Evolutionary conservation across 2,113 vertebrate genomes (phyloP).

Genomic region (Sinocyclocheilus maitianheensis): DNA sequence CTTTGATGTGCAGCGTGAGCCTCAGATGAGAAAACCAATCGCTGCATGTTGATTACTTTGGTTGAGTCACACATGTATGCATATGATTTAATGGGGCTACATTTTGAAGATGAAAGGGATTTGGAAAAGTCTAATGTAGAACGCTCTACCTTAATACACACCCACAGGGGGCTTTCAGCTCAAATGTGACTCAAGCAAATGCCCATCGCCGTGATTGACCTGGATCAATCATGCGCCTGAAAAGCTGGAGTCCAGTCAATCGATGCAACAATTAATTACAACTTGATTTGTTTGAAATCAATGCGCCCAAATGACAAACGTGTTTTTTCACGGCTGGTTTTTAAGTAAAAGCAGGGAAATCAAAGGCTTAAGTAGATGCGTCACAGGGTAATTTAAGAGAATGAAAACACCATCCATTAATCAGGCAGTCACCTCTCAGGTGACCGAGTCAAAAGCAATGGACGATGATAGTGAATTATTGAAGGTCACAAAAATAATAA

Average conservation of each 20-base stretch:
- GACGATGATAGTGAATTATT: background rate
- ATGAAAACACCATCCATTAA: constrained; percentile 41
- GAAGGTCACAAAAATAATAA: constrained; percentile 17
- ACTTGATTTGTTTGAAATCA: constrained; percentile 30
- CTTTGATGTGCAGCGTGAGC: constrained; percentile 67
- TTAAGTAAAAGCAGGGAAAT: constrained; percentile 27
- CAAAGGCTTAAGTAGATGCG: constrained; percentile 1
- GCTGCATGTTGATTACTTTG: constrained; percentile 55
- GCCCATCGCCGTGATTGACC: constrained; percentile 15
- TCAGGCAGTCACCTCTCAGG: constrained; percentile 50
- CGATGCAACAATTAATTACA: constrained; percentile 41
- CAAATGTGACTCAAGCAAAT: constrained; percentile 14
- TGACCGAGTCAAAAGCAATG: constrained; percentile 9
- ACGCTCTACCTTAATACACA: constrained; percentile 39
- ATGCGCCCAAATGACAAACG: constrained; percentile 3
- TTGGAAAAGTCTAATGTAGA: constrained; percentile 47
- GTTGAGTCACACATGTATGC: constrained; percentile 56
- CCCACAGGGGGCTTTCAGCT: constrained; percentile 30
- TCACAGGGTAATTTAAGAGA: constrained; percentile 5
- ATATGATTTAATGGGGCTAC: constrained; percentile 59
- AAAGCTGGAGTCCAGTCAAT: constrained; percentile 26
- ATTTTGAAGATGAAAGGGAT: constrained; percentile 43
- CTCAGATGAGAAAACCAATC: constrained; percentile 52
- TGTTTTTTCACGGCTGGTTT: constrained; percentile 33
- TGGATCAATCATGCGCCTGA: constrained; percentile 22